These are phyloP conservation scores for Antheraea pernyi DNA, from an alignment of 1,140 invertebrate genomes.

Conservation along the genomic window DNA sequence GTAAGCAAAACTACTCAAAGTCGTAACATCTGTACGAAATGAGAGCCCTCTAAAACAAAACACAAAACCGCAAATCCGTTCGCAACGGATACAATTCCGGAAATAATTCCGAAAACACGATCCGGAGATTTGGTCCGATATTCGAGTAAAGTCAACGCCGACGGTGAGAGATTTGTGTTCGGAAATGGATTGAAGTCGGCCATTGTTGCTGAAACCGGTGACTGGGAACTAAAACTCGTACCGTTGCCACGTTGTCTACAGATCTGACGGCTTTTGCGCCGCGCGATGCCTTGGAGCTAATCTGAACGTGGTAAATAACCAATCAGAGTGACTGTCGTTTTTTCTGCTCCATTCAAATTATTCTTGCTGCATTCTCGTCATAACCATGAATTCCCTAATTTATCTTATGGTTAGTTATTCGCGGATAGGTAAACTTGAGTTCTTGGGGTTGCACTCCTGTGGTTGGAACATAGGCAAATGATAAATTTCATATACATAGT, in stretches of 20 bases:
- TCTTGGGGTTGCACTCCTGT: too few species aligned
- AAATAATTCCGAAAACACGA: constrained; percentile 56
- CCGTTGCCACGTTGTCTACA: constrained; percentile 18
- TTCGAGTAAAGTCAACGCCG: constrained; percentile 42
- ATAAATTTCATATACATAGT: too few species aligned
- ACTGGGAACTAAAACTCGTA: constrained; percentile 32
- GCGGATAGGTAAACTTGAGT: too few species aligned
- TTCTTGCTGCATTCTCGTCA: neutral
- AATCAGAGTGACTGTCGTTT: constrained; percentile 19
- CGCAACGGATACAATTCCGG: constrained; percentile 23
- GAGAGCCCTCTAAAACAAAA: constrained; percentile 22
- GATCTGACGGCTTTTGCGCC: constrained; percentile 27
- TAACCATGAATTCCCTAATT: neutral
- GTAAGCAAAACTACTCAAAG: constrained; percentile 4
- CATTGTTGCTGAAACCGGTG: constrained; percentile 39
- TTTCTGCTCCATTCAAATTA: neutral
- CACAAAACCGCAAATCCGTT: constrained; percentile 23
- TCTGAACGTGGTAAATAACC: constrained; percentile 26
- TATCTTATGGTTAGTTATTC: too few species aligned
- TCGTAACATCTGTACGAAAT: constrained; percentile 2
- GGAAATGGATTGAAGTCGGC: constrained; percentile 51
- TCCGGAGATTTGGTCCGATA: constrained; percentile 43
- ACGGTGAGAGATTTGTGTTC: constrained; percentile 53
- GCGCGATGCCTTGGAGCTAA: constrained; percentile 20
- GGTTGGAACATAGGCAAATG: too few species aligned